phyloP scores from a whole-genome alignment of 1,140 invertebrate genomes.

The Trichogramma pretiosum region DNA sequence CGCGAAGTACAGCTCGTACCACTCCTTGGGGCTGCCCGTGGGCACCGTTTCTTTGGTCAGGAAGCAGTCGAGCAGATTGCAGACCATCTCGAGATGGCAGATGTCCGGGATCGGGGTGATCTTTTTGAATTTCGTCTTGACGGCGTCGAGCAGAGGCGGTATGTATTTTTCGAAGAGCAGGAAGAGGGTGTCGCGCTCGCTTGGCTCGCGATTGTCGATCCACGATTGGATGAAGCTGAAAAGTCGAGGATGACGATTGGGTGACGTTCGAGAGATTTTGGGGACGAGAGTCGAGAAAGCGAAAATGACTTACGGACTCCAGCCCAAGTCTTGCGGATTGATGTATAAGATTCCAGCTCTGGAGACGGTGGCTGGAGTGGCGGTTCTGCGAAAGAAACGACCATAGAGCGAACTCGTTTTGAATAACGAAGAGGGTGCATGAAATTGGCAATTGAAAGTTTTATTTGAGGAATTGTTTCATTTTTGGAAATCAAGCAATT shows the following conservation, averaged over 20 bases:
- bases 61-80: slow-evolving; percentile 79
- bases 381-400: slow-evolving; percentile 60
- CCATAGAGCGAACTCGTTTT: neutral
- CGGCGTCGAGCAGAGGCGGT: slow-evolving; percentile 70
- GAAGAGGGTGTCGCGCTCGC: slow-evolving; percentile 70
- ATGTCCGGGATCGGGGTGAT: slow-evolving; percentile 88
- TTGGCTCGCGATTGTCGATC: slow-evolving; percentile 72
- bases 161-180: slow-evolving; percentile 94
- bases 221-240: slow-evolving; percentile 76
- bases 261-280: neutral
- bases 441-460: too few relatives aligned
- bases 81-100: slow-evolving; percentile 83
- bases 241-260: slow-evolving; percentile 2
- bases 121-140: slow-evolving; percentile 75
- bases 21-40: slow-evolving; percentile 80
- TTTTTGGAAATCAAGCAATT: too few relatives aligned
- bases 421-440: too few relatives aligned
- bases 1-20: slow-evolving; percentile 90
- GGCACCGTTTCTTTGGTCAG: slow-evolving; percentile 72
- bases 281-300: neutral
- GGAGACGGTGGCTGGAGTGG: slow-evolving; percentile 92
- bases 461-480: too few relatives aligned
- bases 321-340: slow-evolving; percentile 90
- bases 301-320: slow-evolving; percentile 72
- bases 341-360: slow-evolving; percentile 84